phyloP scores from a whole-genome alignment of 53 echinoderm and acorn worm species.

The Zoroaster sp. region DNA sequence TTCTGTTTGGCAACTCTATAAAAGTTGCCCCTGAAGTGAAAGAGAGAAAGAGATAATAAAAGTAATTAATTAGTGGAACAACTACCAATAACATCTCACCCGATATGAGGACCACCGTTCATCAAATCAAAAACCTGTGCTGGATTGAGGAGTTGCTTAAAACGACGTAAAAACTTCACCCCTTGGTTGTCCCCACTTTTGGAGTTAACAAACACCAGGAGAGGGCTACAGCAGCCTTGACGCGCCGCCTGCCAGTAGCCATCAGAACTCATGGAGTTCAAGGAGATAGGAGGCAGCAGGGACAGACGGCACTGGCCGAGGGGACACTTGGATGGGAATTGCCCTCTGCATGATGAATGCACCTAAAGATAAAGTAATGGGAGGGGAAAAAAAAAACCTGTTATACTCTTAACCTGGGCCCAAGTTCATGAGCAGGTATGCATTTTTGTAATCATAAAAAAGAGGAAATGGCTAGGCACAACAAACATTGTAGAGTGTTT shows the following conservation, averaged over 20 bases:
- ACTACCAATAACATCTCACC: constrained; percentile 58
- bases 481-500: too few species aligned
- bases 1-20: too few species aligned
- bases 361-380: constrained; percentile 48
- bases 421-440: neutral
- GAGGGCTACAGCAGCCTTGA: constrained; percentile 92
- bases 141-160: constrained; percentile 94
- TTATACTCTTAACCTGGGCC: neutral
- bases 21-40: too few species aligned
- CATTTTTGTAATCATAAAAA: neutral
- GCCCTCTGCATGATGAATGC: constrained; percentile 82
- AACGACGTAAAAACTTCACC: constrained; percentile 94
- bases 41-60: too few species aligned
- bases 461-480: too few species aligned
- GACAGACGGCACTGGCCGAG: constrained; percentile 94
- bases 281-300: constrained; percentile 91
- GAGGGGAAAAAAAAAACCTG: neutral
- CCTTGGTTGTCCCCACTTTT: constrained; percentile 99
- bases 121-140: constrained; percentile 99
- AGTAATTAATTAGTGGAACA: too few species aligned
- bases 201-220: constrained; percentile 98
- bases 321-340: constrained; percentile 91
- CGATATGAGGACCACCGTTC: constrained; percentile 95
- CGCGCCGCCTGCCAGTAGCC: constrained; percentile 98
- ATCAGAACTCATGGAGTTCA: constrained; percentile 94